phyloP scores from a whole-genome alignment of 30 jellyfish, hydroid and myxozoan species.

The Calvadosia cruxmelitensis region DNA sequence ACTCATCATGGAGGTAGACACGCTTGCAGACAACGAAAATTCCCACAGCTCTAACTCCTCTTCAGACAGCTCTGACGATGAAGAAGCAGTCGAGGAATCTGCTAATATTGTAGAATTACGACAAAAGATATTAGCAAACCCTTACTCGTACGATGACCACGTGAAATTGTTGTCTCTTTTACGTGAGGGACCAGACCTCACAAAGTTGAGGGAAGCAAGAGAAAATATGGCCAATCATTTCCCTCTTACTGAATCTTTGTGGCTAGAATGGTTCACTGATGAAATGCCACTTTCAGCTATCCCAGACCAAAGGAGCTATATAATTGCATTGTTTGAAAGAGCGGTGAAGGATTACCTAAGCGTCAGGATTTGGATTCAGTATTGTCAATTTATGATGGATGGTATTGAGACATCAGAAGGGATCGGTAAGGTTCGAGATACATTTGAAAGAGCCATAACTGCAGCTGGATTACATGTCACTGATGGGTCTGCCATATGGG shows the following conservation, averaged over 20 bases:
- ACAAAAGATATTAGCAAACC: constrained; percentile 13
- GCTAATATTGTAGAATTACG: not conserved
- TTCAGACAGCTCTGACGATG: not conserved
- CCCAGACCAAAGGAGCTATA: constrained; percentile 63
- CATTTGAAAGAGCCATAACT: constrained; percentile 74
- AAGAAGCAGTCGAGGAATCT: not conserved
- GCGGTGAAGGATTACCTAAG: constrained; percentile 89
- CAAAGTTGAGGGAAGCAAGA: constrained; percentile 67
- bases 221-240: constrained; percentile 69
- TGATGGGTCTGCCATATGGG: constrained; percentile 96
- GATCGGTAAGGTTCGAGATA: constrained; percentile 50
- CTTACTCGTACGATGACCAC: constrained; percentile 71
- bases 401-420: constrained; percentile 67
- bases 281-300: constrained; percentile 64
- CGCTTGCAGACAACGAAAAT: not conserved
- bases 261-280: constrained; percentile 91
- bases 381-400: constrained; percentile 82
- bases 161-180: constrained; percentile 44
- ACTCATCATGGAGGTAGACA: not conserved
- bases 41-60: not conserved
- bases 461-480: constrained; percentile 84
- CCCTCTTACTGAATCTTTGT: constrained; percentile 92
- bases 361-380: constrained; percentile 78
- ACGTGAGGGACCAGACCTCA: constrained; percentile 51
- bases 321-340: constrained; percentile 41